phyloP scores from a whole-genome alignment of 2,113 vertebrate species.

The Bos indicus region DNA sequence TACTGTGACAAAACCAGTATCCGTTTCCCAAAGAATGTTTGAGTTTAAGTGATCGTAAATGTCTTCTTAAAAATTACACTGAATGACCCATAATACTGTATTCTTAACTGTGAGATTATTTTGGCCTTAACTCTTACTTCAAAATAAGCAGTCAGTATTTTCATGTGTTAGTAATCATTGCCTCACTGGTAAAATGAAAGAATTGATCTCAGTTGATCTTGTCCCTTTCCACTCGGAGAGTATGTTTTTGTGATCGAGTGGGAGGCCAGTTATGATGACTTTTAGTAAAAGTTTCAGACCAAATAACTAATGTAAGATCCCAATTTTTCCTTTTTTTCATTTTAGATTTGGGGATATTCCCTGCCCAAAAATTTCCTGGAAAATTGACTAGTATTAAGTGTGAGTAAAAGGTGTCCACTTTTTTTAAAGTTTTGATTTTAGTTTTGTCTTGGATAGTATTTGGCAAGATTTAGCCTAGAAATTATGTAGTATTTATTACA shows the following conservation, averaged over 20 bases:
- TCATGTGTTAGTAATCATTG: conserved; percentile 27
- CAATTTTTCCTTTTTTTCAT: conserved; percentile 79
- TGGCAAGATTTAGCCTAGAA: conserved; percentile 68
- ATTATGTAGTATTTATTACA: conserved; percentile 50
- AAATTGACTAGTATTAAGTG: conserved; percentile 79
- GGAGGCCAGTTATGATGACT: conserved; percentile 60
- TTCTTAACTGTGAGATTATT: conserved; percentile 33
- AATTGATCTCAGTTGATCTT: conserved; percentile 18
- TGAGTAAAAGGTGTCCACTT: conserved; percentile 80
- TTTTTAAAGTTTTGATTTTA: conserved; percentile 69
- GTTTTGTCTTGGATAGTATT: conserved; percentile 67
- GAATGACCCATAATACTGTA: conserved; percentile 9
- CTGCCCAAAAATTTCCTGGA: conserved; percentile 73
- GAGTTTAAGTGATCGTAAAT: conserved; percentile 7
- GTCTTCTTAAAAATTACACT: not conserved
- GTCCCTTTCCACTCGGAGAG: conserved; percentile 49
- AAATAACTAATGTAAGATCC: conserved; percentile 64
- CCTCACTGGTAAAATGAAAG: conserved; percentile 36
- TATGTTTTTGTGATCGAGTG: conserved; percentile 58
- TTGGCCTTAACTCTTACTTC: conserved; percentile 26
- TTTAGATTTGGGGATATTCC: conserved; percentile 81
- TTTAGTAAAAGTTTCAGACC: conserved; percentile 64
- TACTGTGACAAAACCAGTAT: conserved; percentile 10
- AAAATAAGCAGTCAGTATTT: conserved; percentile 44
- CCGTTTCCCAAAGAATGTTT: conserved; percentile 42